A percentile compares a stretch with the other conserved stretches of the same genome.
Conservation (phyloP, 30 jellyfish, hydroid and myxozoan genomes). For the Hydra vulgaris region DNA sequence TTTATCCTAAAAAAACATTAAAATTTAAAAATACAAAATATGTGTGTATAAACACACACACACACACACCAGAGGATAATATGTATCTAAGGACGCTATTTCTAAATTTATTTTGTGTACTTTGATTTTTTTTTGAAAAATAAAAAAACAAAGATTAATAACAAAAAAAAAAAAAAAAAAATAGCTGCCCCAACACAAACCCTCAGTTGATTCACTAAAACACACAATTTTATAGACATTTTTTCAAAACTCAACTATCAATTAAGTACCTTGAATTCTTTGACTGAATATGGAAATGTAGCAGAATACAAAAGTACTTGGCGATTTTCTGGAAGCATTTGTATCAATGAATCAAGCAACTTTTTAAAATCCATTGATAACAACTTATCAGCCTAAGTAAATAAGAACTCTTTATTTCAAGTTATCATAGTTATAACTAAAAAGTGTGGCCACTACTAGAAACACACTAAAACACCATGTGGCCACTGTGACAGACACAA, state of each 20-base stretch:
- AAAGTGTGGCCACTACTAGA: too few species aligned
- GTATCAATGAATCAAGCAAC: conserved; percentile 52
- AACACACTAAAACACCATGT: too few species aligned
- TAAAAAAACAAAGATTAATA: too few species aligned
- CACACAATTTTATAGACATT: not conserved
- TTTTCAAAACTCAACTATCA: too few species aligned
- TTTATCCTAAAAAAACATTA: conserved; percentile 42
- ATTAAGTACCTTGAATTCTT: conserved; percentile 80
- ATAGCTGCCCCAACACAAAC: too few species aligned
- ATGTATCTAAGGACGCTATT: too few species aligned
- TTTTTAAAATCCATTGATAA: conserved; percentile 73
- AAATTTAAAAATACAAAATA: not conserved
- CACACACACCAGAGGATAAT: too few species aligned
- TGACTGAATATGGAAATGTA: conserved; percentile 85
- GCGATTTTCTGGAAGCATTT: conserved; percentile 55
- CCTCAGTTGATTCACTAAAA: not conserved
- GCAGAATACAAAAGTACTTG: conserved; percentile 80
- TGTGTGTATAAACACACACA: not conserved
- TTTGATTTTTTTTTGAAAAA: too few species aligned
- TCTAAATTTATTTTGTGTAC: too few species aligned
- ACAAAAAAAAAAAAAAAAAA: too few species aligned
- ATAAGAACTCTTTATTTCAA: not conserved
- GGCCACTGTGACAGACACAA: too few species aligned
- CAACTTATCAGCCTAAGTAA: conserved; percentile 75
- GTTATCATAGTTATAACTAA: too few species aligned